A percentile compares a stretch with the other conserved stretches of the same genome.
Conservation (phyloP, 2,113 vertebrate species). For the Pantherophis guttatus region DNA sequence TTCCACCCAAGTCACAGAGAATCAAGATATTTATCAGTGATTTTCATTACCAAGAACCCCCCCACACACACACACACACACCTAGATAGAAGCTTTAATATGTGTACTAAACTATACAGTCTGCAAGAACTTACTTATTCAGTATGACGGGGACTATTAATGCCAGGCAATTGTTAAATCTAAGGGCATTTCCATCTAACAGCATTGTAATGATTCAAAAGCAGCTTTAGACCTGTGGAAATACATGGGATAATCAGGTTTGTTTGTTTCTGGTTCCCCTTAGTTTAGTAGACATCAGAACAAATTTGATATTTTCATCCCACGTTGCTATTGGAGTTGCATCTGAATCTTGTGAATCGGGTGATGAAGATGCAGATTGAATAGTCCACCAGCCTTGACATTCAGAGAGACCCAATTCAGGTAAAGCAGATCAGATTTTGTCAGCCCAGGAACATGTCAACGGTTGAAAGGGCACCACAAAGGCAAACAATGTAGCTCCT, state of each 20-base stretch:
- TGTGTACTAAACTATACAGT: background rate
- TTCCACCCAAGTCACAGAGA: background rate
- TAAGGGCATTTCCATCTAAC: background rate
- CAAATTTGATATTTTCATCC: background rate
- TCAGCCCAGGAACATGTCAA: background rate
- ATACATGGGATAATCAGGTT: background rate
- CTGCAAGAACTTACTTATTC: background rate
- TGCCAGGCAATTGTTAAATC: background rate
- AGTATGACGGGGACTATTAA: too few relatives aligned
- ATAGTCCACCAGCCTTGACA: background rate
- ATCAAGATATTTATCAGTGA: background rate
- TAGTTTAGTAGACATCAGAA: background rate
- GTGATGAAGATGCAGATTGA: background rate
- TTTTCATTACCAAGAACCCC: background rate
- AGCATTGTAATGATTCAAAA: background rate
- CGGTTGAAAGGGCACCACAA: background rate
- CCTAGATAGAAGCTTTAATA: background rate
- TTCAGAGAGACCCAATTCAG: background rate
- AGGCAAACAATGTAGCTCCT: background rate
- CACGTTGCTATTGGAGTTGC: background rate
- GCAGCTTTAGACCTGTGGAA: background rate
- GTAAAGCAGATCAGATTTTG: background rate
- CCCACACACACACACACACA: too few relatives aligned
- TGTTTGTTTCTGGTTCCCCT: background rate
- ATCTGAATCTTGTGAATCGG: background rate